Base-by-base conservation (phyloP, 2,888 invertebrate genomes). In the Ophion costatus region DNA sequence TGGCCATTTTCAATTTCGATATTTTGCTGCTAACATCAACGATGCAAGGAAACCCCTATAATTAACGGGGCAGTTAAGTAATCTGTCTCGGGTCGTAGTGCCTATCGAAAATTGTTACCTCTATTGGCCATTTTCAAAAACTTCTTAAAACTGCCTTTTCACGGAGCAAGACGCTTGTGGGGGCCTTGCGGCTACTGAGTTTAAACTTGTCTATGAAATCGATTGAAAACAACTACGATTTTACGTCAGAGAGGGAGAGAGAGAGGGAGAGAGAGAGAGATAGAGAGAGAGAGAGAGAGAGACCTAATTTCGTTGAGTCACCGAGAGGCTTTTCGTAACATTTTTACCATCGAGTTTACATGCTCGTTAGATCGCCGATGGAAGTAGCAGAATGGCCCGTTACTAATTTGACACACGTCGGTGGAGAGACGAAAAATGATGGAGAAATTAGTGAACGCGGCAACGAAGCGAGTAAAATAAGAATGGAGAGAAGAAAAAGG, bases 321-420 rank as follows among this genome's bases (percentile, higher is more conserved):
- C n/a, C 59, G n/a, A 17, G 42, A 33, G 42, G 59, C 20, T 70
- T 70, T 57, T 29, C 70, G n/a, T 33, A 24, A 33, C 10, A 17
- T n/a, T n/a, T 56, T 56, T 20, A 24, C 33, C 20, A 33, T 6
- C 24, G n/a, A 73, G 33, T 45, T 61, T 24, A 61, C 61, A 42
- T 42, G 61, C 42, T 45, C 59, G 61, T 61, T 59, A 73, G 71
- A 59, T 73, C 59, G 57, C 33, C 57, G 20, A 59, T 59, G 33
- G 57, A 20, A 57, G 29, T 24, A 24, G 24, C 29, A 42, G 51
- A 29, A 2, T 29, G n/a, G n/a, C 70, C 57, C 33, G 38, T 71
- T 78, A 66, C 20, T 33, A 63, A 73, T 77, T 45, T 38, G 77
- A 82, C 77, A 61, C 51, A 57, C 57, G 33, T 33, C 74, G 67